Evolutionary conservation across 2,113 vertebrate species (phyloP), one percentile per base, ranked within the genome.

Genomic region (Percina caprodes): DNA sequence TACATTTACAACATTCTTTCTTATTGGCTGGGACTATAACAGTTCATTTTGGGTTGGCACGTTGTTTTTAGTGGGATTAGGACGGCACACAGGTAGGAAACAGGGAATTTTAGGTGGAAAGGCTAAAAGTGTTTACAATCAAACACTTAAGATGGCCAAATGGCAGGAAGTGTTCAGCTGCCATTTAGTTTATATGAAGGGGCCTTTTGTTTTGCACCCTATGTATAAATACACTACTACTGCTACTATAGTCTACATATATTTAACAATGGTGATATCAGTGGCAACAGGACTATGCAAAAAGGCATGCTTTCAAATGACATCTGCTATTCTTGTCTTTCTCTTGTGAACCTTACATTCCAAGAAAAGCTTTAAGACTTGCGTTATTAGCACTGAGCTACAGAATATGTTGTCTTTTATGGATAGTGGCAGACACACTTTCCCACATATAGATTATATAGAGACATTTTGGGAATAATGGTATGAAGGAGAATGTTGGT

Each of bases 261-360:
- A 86, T 45, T 58, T 69, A 88, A 82, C 79, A 81, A 63, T 49
- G 39, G 80, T 84, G 83, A 89, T 75, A 67, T 67, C 65, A 85
- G 77, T 89, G 82, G 88, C 59, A 60, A 84, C 59, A 48, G 55
- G 23, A 79, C 69, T 63, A 74, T 54, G 35, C 76, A 86, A 84
- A 77, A 71, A 39, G 77, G 69, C 86, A 80, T 81, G 35, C 79
- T n/a, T 86, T 92, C 86, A 87, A 80, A 86, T 83, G 82, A 60
- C 52, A 71, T 51, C 70, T 77, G 23, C 23, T 70, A 13, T 11
- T 69, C 78, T 60, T 39, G 69, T 42, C 66, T 69, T 24, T 49
- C 69, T 77, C 65, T 74, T 24, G 16, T 55, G 12, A 73, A 69
- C 16, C 45, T 39, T 73, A 90, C 86, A 87, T 86, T 92, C 82